A percentile compares a stretch with the other conserved stretches of the same genome.
Conservation (phyloP, 2,888 invertebrate genomes). For the Leptura quadrifasciata region DNA sequence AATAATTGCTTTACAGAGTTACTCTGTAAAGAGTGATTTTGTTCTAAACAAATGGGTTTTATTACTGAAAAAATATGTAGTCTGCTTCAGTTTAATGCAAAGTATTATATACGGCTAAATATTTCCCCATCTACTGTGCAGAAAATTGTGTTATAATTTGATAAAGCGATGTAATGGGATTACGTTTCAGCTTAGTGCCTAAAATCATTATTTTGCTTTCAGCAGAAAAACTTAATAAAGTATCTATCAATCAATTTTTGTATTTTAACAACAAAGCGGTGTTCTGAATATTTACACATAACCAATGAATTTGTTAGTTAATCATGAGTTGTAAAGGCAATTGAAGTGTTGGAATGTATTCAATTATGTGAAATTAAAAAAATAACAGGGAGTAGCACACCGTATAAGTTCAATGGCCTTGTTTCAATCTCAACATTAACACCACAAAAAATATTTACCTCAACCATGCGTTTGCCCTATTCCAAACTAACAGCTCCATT, state of each 20-base stretch:
- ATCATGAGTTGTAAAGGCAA: background rate
- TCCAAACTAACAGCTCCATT: no score
- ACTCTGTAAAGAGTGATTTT: no score
- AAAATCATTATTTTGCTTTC: slow-evolving; percentile 3
- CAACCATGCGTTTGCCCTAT: no score
- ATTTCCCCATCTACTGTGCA: background rate
- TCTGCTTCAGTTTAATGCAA: background rate
- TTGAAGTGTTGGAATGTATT: background rate
- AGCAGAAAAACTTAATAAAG: background rate
- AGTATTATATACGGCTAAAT: background rate
- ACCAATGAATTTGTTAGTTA: background rate
- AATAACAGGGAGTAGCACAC: background rate
- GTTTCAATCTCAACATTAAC: no score
- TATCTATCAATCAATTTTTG: slow-evolving; percentile 7
- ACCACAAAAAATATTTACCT: no score
- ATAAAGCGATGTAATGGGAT: background rate
- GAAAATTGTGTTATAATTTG: slow-evolving; percentile 7
- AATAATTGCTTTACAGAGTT: no score
- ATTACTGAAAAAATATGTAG: background rate
- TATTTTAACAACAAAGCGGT: background rate
- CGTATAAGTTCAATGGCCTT: no score
- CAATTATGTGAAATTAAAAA: background rate
- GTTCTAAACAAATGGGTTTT: background rate
- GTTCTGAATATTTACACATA: background rate
- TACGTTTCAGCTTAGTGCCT: background rate